Base-by-base conservation (phyloP, 2,888 invertebrate genomes). In the Cenopis cana region DNA sequence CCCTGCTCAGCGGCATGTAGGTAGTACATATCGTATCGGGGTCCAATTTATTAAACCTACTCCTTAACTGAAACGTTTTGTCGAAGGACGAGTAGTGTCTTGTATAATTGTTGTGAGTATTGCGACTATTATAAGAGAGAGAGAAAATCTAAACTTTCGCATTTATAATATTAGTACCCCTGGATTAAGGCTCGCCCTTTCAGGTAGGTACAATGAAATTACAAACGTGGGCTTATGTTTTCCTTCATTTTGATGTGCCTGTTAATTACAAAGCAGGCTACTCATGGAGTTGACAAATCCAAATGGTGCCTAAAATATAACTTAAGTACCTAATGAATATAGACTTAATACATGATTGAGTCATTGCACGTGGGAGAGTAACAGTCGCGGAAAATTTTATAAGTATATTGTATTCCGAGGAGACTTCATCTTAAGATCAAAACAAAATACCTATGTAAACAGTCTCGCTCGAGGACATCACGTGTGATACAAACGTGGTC, bases 241-340 rank as follows among this genome's bases (percentile, higher is more conserved):
- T n/a, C n/a, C 24, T 24, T 4, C n/a, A 46, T 8, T 46, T 46
- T 46, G 14, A 8, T 2, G 46, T n/a, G 46, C 8, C 6, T 6
- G 46, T 46, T 46, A 46, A n/a, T 41, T 14, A 6, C 46, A 46
- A n/a, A 46, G 14, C 46, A 46, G 14, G 14, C 4, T 41, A n/a
- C n/a, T 46, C 1, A 46, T 8, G 12, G 1, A 12, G 46, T 46
- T 60, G 62, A 55, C 38, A 54, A 62, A n/a, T 55, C 36, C 17
- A 12, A 11, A 50, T 54, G 52, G 55, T 67, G 60, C 61, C 66
- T 67, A 61, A 66, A 66, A 24, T 71, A 50, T 49, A 65, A 54
- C 46, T 29, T 29, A 33, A 17, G 33, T 65, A 59, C n/a, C n/a
- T 46, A 46, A 46, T 66, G 60, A 60, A 55, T 55, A 60, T 61